phyloP scores from a whole-genome alignment of 2,888 invertebrate species.

The Heterodera filipjevi region DNA sequence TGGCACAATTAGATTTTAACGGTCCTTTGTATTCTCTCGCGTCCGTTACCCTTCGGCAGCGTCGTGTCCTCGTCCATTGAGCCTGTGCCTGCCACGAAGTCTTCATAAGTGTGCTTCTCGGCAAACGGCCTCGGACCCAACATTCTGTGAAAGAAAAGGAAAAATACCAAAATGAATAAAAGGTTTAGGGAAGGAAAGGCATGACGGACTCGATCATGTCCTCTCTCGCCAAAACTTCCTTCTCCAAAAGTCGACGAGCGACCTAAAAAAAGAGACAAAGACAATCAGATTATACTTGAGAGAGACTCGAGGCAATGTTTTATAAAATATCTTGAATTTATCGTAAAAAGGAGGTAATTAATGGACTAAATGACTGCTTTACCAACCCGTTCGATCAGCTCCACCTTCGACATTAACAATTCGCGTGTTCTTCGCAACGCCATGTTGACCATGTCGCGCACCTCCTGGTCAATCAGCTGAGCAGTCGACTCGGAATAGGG shows the following conservation, averaged over 20 bases:
- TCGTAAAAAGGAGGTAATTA: not conserved
- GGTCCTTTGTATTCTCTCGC: conserved; percentile 73
- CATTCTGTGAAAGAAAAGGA: conserved; percentile 70
- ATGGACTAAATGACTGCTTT: not conserved
- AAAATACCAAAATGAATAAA: not conserved
- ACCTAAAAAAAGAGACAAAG: conserved; percentile 71
- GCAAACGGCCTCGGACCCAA: conserved; percentile 91
- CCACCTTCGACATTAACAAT: conserved; percentile 80
- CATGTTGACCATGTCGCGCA: conserved; percentile 75
- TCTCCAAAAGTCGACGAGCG: conserved; percentile 84
- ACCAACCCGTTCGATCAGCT: conserved; percentile 79
- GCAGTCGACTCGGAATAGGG: conserved; percentile 96
- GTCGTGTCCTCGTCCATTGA: conserved; percentile 81
- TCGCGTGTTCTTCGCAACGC: conserved; percentile 82
- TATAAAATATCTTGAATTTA: not conserved
- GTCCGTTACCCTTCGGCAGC: conserved; percentile 77
- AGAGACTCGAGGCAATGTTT: not conserved
- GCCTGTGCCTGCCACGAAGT: conserved; percentile 91
- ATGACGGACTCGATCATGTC: conserved; percentile 81
- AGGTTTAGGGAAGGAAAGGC: not conserved
- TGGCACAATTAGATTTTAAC: not conserved
- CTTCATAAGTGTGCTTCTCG: conserved; percentile 98
- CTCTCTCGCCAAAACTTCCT: conserved; percentile 90
- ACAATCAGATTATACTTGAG: no score
- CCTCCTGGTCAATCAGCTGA: conserved; percentile 90